Evolutionary conservation across 1,140 invertebrate species (phyloP), one percentile per base, ranked within the genome.

Genomic region (Pectinophora gossypiella): DNA sequence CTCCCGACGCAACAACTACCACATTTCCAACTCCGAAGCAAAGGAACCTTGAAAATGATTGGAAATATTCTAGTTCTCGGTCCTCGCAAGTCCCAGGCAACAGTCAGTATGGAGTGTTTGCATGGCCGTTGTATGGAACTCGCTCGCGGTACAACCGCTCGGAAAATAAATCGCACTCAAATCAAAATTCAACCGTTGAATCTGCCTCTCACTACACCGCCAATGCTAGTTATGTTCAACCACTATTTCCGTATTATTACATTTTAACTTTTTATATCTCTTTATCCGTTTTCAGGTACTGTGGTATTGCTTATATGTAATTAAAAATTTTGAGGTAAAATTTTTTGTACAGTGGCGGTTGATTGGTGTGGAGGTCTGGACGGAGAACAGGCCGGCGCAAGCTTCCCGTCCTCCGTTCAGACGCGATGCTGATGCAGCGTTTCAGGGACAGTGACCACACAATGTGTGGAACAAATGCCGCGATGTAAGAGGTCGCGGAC

Each of bases 301-400:
- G 71, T 69, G 72, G 75, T 85, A 85, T 85, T 85, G 79, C 81
- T 85, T 85, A 83, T 68, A 68, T 72, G 71, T 76, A 74, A 72
- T 51, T 71, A 71, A 59, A 60, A 66, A 60, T 70, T 63, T 64
- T 48, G 35, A 55, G 54, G 48, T 60, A 56, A 59, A 27, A 16
- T 49, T 51, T 45, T 59, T 63, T 68, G 57, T 56, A 57, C 66
- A 60, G 58, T 64, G 68, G 65, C 65, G 63, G 68, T 59, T 59
- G 36, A 50, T 52, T 52, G 51, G 51, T 49, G 51, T 48, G n/a
- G n/a, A 32, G 6, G 15, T 18, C 13, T 40, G n/a, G 15, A 15
- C 36, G 13, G 2, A 32, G 27, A 32, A 32, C 27, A 32, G n/a
- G n/a, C n/a, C n/a, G n/a, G n/a, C n/a, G n/a, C n/a, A n/a, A n/a